phyloP scores from a whole-genome alignment of 2,888 invertebrate species.

The Tenthredo livida region DNA sequence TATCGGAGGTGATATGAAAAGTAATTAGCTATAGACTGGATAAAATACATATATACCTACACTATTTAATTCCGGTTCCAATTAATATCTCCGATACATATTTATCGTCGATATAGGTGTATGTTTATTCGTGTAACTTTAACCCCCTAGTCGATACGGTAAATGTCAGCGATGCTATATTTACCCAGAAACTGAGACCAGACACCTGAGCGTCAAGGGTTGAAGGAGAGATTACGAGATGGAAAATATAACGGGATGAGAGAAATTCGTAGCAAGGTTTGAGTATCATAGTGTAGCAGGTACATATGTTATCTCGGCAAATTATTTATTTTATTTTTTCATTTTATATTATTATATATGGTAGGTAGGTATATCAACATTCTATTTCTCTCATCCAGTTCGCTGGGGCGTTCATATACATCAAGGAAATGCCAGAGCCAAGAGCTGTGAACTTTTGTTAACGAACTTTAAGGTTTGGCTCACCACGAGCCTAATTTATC shows the following conservation, averaged over 20 bases:
- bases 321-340: no score
- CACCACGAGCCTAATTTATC: slow-evolving; percentile 41
- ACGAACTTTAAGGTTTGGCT: slow-evolving; percentile 50
- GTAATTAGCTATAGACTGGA: no score
- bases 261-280: neutral
- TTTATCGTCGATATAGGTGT: neutral
- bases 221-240: neutral
- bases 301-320: no score
- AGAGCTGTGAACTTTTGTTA: slow-evolving; percentile 45
- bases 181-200: slow-evolving; percentile 17
- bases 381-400: neutral
- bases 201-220: slow-evolving; percentile 16
- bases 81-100: neutral
- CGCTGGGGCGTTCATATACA: neutral
- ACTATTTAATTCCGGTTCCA: neutral
- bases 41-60: no score
- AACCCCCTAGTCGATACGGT: neutral
- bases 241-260: neutral
- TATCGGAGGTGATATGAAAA: neutral
- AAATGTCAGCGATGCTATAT: slow-evolving; percentile 5
- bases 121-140: neutral
- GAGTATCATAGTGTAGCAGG: neutral
- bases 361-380: neutral
- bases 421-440: slow-evolving; percentile 38
- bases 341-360: no score